phyloP scores from a whole-genome alignment of 1,140 invertebrate genomes.

The Spodoptera litura region DNA sequence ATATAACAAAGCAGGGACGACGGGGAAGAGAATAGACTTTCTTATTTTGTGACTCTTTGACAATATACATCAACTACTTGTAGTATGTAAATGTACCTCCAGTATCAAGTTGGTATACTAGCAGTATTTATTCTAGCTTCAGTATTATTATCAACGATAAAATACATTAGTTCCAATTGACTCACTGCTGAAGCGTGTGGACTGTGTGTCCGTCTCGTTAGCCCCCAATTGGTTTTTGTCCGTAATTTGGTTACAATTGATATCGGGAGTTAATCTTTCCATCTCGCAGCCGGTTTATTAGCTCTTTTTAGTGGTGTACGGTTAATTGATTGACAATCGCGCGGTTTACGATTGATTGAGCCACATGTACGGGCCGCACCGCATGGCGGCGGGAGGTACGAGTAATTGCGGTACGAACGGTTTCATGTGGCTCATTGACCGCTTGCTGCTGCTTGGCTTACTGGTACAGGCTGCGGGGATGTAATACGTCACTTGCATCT shows the following conservation, averaged over 20 bases:
- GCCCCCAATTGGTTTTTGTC: slow-evolving; percentile 30
- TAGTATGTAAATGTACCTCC: background rate
- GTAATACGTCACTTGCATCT: too few species aligned
- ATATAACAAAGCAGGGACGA: slow-evolving; percentile 18
- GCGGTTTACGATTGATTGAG: slow-evolving; percentile 40
- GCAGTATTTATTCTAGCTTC: too few species aligned
- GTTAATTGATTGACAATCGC: slow-evolving; percentile 44
- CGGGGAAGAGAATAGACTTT: background rate
- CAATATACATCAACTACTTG: background rate
- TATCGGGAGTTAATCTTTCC: slow-evolving; percentile 38
- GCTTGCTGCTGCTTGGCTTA: background rate
- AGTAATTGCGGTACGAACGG: slow-evolving; percentile 12
- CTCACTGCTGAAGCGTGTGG: background rate
- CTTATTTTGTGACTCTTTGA: background rate
- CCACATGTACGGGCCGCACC: background rate
- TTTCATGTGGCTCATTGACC: background rate
- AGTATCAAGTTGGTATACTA: background rate
- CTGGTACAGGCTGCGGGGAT: too few species aligned
- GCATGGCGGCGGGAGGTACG: background rate
- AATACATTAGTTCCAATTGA: background rate
- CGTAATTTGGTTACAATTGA: slow-evolving; percentile 45
- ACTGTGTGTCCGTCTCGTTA: slow-evolving; percentile 6
- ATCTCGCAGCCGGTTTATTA: slow-evolving; percentile 40
- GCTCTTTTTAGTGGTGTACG: slow-evolving; percentile 18
- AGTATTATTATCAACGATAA: too few species aligned